phyloP scores from a whole-genome alignment of 2,888 invertebrate genomes.

The Nemotelus pantherinus region DNA sequence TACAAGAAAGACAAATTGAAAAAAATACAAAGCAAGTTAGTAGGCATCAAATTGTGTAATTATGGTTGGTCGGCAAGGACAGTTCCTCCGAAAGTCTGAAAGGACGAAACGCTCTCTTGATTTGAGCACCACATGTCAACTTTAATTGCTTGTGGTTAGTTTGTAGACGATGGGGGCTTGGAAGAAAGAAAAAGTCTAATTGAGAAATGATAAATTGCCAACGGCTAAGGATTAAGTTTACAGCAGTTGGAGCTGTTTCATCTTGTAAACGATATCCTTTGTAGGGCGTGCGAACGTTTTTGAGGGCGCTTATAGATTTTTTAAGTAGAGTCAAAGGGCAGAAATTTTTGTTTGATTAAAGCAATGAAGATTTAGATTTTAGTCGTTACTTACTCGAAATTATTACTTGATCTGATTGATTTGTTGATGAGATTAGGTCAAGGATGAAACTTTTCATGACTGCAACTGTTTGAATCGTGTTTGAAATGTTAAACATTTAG shows the following conservation, averaged over 20 bases:
- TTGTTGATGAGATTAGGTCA: too few species aligned
- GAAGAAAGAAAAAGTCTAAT: slow-evolving; percentile 47
- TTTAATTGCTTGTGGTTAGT: slow-evolving; percentile 55
- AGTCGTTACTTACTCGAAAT: too few species aligned
- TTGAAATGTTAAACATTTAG: too few species aligned
- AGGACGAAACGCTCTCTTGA: slow-evolving; percentile 34
- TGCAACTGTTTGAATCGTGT: too few species aligned
- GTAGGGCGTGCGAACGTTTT: background rate
- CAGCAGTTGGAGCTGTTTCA: slow-evolving; percentile 40
- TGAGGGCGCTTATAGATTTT: background rate
- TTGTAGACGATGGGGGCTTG: background rate
- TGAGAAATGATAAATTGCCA: slow-evolving; percentile 58
- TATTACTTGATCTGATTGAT: too few species aligned
- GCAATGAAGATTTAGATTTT: too few species aligned
- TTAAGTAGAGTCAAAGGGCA: too few species aligned
- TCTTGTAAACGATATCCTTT: slow-evolving; percentile 12
- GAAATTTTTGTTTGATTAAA: too few species aligned
- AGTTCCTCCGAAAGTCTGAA: background rate
- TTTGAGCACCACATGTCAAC: slow-evolving; percentile 58
- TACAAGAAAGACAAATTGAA: background rate
- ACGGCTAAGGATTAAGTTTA: slow-evolving; percentile 50
- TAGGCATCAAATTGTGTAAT: slow-evolving; percentile 29
- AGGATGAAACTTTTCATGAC: too few species aligned
- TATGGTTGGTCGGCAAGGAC: slow-evolving; percentile 6
- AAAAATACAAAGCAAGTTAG: slow-evolving; percentile 14